Conservation (phyloP, 2,888 invertebrate species). For the Napeogenes sylphis region DNA sequence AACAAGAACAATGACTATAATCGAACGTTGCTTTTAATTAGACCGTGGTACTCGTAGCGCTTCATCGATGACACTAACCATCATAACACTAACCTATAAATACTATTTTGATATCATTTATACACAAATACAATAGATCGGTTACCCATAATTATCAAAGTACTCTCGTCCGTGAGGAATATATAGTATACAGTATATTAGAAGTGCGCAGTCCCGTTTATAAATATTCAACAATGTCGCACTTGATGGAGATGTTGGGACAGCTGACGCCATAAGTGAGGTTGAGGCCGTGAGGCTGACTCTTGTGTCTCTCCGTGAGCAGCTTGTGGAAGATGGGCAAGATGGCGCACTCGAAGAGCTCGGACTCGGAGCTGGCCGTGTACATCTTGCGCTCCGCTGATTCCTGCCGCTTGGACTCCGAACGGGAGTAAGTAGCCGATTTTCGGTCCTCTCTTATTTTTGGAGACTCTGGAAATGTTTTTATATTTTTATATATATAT, state of each 20-base stretch:
- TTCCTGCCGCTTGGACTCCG: conserved; percentile 66
- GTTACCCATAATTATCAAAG: neutral
- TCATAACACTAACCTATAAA: neutral
- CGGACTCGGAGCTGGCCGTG: conserved; percentile 89
- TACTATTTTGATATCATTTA: neutral
- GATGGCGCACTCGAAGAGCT: conserved; percentile 90
- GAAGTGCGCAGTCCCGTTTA: conserved; percentile 57
- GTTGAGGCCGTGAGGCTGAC: conserved; percentile 81
- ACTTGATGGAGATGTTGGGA: conserved; percentile 96
- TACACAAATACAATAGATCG: neutral
- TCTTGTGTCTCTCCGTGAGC: conserved; percentile 88
- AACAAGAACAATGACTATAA: neutral
- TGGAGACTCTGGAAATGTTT: conserved; percentile 53
- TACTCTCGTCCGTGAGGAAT: too few relatives aligned
- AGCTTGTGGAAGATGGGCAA: conserved; percentile 94
- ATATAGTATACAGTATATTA: too few relatives aligned
- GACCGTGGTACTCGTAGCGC: conserved; percentile 6
- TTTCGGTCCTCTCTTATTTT: conserved; percentile 69
- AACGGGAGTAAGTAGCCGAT: conserved; percentile 68
- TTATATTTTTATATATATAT: too few relatives aligned
- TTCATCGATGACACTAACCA: neutral
- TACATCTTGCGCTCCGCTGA: conserved; percentile 78
- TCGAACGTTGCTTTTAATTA: neutral
- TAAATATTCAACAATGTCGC: conserved; percentile 96
- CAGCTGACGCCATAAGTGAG: conserved; percentile 90